A percentile compares a stretch with the other conserved stretches of the same genome.
Conservation (phyloP, 2,888 invertebrate species). For the Dicyrtomina minuta region DNA sequence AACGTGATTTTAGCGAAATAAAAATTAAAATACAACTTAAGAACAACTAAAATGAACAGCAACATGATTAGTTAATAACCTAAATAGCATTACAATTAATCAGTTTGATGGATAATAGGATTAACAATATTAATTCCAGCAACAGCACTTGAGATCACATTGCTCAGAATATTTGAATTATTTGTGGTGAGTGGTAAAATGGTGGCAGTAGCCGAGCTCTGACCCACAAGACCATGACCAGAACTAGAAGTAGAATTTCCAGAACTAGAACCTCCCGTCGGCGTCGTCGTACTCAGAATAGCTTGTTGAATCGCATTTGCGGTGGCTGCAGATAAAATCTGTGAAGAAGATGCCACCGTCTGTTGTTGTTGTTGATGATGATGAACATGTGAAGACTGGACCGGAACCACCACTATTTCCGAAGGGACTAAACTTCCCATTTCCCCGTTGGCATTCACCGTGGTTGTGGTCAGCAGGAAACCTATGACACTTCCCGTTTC, state of each 20-base stretch:
- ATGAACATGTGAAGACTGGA: too few species aligned
- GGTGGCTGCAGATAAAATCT: constrained; percentile 14
- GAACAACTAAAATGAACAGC: too few species aligned
- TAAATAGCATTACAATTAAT: too few species aligned
- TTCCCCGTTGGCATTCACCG: constrained; percentile 39
- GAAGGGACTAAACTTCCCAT: constrained; percentile 39
- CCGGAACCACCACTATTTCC: constrained; percentile 42
- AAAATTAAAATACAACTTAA: too few species aligned
- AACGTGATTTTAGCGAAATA: too few species aligned
- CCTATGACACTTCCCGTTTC: constrained; percentile 43
- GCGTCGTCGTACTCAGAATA: constrained; percentile 23
- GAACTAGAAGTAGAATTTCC: background rate
- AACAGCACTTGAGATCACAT: constrained; percentile 34
- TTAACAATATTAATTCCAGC: constrained; percentile 26
- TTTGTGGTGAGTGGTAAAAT: background rate
- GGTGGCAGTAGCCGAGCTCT: background rate
- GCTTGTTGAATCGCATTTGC: constrained; percentile 30
- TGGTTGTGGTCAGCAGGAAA: constrained; percentile 43
- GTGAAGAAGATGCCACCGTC: background rate
- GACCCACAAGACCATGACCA: too few species aligned
- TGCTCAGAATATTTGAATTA: constrained; percentile 19
- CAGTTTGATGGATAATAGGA: too few species aligned
- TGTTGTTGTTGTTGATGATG: constrained; percentile 14
- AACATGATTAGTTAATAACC: too few species aligned
- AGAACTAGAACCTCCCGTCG: background rate